Evolutionary conservation across 1,140 invertebrate genomes (phyloP).

Genomic region (Pygmarrhopalites habei): DNA sequence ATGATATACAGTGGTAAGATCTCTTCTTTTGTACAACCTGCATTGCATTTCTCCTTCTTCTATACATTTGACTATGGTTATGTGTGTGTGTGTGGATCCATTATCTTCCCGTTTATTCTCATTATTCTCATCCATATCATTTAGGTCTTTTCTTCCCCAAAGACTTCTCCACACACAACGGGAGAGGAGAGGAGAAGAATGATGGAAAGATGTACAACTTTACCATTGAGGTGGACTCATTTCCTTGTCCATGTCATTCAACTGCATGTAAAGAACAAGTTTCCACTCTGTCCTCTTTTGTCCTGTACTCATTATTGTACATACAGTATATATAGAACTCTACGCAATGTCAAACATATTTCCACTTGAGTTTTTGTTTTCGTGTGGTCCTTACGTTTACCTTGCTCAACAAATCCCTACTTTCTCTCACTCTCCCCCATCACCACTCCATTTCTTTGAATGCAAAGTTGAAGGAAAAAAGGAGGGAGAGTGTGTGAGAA

Average conservation of each 20-base stretch:
- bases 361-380: too few relatives aligned
- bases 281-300: background rate
- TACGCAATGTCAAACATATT: too few relatives aligned
- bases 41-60: background rate
- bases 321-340: too few relatives aligned
- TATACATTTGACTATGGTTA: background rate
- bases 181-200: background rate
- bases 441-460: too few relatives aligned
- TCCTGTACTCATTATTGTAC: background rate
- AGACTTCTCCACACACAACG: background rate
- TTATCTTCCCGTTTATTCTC: background rate
- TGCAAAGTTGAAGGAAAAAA: too few relatives aligned
- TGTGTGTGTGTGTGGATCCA: background rate
- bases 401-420: too few relatives aligned
- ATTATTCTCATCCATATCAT: background rate
- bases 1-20: background rate
- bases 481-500: too few relatives aligned
- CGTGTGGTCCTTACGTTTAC: too few relatives aligned
- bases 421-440: too few relatives aligned
- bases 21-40: background rate
- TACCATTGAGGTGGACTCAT: background rate
- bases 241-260: background rate
- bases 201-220: background rate
- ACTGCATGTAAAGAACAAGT: background rate
- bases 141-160: background rate